These are phyloP conservation scores for Pissodes strobi DNA, from an alignment of 1,140 invertebrate genomes.

Conservation along the genomic window DNA sequence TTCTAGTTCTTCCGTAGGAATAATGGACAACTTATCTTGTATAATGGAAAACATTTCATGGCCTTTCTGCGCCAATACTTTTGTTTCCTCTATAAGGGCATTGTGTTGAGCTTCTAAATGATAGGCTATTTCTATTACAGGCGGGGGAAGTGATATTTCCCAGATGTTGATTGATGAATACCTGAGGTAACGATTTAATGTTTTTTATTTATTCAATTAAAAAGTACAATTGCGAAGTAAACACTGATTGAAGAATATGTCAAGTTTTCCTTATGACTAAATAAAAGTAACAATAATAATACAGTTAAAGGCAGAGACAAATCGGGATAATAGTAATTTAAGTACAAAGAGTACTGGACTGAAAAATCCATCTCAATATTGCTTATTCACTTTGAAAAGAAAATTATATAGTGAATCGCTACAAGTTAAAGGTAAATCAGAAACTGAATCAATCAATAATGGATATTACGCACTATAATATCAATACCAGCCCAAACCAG, in stretches of 20 bases:
- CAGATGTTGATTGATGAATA: constrained; percentile 72
- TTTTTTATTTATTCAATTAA: too few relatives aligned
- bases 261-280: not conserved
- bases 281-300: not conserved
- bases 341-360: too few relatives aligned
- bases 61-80: constrained; percentile 68
- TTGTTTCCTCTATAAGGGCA: constrained; percentile 70
- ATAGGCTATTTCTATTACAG: constrained; percentile 62
- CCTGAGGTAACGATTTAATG: constrained; percentile 51
- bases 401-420: too few relatives aligned
- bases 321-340: too few relatives aligned
- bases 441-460: too few relatives aligned
- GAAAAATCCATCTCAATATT: too few relatives aligned
- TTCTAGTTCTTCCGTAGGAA: constrained; percentile 59
- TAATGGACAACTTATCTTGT: constrained; percentile 60
- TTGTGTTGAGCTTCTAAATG: constrained; percentile 58
- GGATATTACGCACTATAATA: too few relatives aligned
- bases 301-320: not conserved
- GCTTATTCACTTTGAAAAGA: too few relatives aligned
- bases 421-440: too few relatives aligned
- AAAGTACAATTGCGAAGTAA: too few relatives aligned
- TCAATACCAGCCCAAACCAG: too few relatives aligned
- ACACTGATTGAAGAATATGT: too few relatives aligned
- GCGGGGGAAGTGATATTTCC: constrained; percentile 74
- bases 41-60: constrained; percentile 73